A percentile compares a stretch with the other conserved stretches of the same genome.
phyloP scores from a whole-genome alignment of 2,797 vertebrate genomes.

The Brachyrhaphis roseni region DNA sequence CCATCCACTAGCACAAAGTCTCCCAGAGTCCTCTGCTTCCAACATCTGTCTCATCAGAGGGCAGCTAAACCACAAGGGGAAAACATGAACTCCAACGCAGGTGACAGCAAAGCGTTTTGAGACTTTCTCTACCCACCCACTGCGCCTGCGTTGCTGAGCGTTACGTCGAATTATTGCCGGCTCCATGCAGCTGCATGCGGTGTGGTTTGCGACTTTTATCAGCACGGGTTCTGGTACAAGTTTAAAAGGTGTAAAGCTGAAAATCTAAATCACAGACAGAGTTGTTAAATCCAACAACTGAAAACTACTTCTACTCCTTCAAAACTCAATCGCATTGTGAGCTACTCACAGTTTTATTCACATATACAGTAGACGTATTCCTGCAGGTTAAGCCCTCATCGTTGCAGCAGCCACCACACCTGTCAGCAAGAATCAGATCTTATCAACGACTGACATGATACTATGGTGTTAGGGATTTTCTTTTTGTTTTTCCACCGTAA shows the following conservation, averaged over 20 bases:
- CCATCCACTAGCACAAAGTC: slow-evolving; percentile 87
- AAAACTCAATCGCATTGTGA: neutral
- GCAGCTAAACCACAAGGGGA: slow-evolving; percentile 60
- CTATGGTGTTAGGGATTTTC: neutral
- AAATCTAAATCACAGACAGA: slow-evolving; percentile 78
- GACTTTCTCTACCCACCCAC: slow-evolving; percentile 67
- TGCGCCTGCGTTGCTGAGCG: slow-evolving; percentile 67
- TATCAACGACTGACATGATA: neutral
- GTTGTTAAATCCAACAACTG: neutral
- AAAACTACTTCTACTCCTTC: neutral
- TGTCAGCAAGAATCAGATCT: slow-evolving; percentile 29
- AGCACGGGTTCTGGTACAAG: slow-evolving; percentile 91
- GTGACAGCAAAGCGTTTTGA: neutral
- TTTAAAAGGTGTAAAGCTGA: slow-evolving; percentile 91
- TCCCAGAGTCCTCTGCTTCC: slow-evolving; percentile 83
- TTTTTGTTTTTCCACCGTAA: neutral
- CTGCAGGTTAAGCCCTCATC: slow-evolving; percentile 90
- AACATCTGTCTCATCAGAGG: slow-evolving; percentile 66
- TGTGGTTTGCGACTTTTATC: slow-evolving; percentile 94
- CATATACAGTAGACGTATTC: slow-evolving; percentile 89
- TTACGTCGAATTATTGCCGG: slow-evolving; percentile 84
- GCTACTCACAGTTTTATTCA: slow-evolving; percentile 92
- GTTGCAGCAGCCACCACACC: slow-evolving; percentile 94
- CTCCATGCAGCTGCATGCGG: slow-evolving; percentile 89
- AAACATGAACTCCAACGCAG: neutral